Conservation (phyloP, 2,797 vertebrate genomes). For the Hyperoplus lanceolatus region DNA sequence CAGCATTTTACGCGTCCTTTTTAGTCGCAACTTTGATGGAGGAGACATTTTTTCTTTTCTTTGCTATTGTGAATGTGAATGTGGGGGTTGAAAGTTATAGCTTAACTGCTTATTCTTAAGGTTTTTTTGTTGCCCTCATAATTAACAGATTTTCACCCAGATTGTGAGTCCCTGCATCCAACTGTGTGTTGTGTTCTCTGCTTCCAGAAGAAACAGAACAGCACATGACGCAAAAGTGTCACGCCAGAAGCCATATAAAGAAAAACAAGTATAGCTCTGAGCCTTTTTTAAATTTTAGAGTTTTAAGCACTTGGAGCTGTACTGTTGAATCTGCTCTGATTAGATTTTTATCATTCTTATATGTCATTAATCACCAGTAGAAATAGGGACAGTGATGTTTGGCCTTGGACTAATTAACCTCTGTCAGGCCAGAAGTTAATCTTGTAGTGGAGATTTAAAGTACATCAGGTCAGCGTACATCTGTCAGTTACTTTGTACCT, state of each 20-base stretch:
- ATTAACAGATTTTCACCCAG: conserved; percentile 1
- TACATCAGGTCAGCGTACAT: neutral
- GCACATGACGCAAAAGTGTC: neutral
- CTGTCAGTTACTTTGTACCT: neutral
- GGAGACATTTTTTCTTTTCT: neutral
- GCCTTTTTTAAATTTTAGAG: neutral
- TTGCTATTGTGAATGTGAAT: neutral
- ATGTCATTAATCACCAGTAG: too few species aligned
- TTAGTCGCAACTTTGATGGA: neutral
- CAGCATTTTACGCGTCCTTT: conserved; percentile 21
- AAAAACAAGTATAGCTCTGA: neutral
- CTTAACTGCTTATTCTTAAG: neutral
- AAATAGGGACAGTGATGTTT: neutral
- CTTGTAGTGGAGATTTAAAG: neutral
- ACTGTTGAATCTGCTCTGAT: neutral
- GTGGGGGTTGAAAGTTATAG: conserved; percentile 7
- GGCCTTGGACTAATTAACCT: neutral
- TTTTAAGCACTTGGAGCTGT: neutral
- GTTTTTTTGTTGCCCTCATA: neutral
- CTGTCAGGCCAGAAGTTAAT: neutral
- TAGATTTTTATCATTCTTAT: neutral
- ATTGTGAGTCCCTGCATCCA: neutral
- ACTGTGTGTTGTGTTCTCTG: neutral
- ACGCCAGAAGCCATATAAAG: neutral
- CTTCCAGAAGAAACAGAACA: neutral